Conservation (phyloP, 35 echinoderm and acorn worm genomes). For the Apostichopus parvimensis region DNA sequence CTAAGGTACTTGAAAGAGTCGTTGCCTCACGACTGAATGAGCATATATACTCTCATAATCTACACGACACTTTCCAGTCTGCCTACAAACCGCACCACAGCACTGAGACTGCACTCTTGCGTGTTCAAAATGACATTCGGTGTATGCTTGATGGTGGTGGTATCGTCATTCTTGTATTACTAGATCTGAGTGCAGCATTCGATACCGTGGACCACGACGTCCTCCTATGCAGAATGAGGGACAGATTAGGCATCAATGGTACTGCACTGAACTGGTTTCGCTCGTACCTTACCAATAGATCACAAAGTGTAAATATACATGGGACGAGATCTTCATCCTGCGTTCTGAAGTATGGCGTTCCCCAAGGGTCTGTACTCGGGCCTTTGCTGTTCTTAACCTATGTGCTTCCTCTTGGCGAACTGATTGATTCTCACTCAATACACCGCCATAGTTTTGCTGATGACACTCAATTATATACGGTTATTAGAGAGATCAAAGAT, state of each 20-base stretch:
- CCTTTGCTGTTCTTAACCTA: slow-evolving; percentile 30
- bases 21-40: slow-evolving; percentile 1
- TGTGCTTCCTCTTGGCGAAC: neutral
- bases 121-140: slow-evolving; percentile 19
- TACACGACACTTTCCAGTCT: neutral
- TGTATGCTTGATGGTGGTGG: neutral
- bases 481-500: too few species aligned
- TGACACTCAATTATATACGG: too few species aligned
- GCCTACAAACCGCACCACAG: slow-evolving; percentile 33
- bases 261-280: slow-evolving; percentile 24
- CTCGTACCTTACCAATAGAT: slow-evolving; percentile 17
- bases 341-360: slow-evolving; percentile 20
- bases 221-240: neutral
- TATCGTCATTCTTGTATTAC: neutral
- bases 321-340: neutral
- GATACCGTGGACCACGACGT: slow-evolving; percentile 44
- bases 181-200: slow-evolving; percentile 31
- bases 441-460: too few species aligned
- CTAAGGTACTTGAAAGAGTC: slow-evolving; percentile 54
- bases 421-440: too few species aligned
- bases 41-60: neutral
- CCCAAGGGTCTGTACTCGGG: slow-evolving; percentile 43
- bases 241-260: neutral
- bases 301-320: slow-evolving; percentile 3
- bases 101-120: slow-evolving; percentile 51